Percentiles rank a stretch among this genome's conserved stretches.
These are phyloP conservation scores for Sciurus vulgaris DNA, from an alignment of 2,797 vertebrate species.

Conservation along the genomic window DNA sequence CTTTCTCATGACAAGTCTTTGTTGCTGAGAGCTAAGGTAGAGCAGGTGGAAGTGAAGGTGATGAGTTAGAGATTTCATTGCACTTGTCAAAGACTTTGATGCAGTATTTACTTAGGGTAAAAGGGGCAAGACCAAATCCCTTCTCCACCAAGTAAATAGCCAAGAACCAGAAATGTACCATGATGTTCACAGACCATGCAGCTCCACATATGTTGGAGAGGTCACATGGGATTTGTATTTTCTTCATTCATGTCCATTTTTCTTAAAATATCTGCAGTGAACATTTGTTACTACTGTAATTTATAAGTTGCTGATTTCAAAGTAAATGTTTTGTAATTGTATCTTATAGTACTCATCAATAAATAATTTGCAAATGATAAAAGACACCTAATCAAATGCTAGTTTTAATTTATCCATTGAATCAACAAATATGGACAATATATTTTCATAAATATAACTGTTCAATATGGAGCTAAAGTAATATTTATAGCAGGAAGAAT, in stretches of 20 bases:
- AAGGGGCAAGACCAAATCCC: not conserved
- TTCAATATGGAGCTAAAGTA: not conserved
- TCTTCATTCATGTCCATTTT: not conserved
- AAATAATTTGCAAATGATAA: not conserved
- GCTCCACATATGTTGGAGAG: not conserved
- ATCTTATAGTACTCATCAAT: not conserved
- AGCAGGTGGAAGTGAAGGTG: not conserved
- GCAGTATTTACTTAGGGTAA: not conserved
- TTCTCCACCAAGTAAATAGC: not conserved
- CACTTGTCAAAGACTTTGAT: not conserved
- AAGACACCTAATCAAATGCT: not conserved
- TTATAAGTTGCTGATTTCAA: not conserved
- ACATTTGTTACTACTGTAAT: conserved; percentile 5
- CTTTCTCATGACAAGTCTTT: not conserved
- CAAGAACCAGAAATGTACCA: not conserved
- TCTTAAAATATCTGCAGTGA: conserved; percentile 31
- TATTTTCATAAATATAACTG: not conserved
- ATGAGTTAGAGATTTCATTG: not conserved
- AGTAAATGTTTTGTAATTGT: conserved; percentile 24
- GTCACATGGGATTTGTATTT: not conserved
- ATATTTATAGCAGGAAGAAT: conserved; percentile 8
- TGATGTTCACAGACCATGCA: not conserved
- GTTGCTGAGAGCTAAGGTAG: not conserved
- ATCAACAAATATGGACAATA: not conserved
- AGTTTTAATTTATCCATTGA: conserved; percentile 56